Base-by-base conservation (phyloP, 2,797 vertebrate genomes). In the Centroberyx gerrardi region DNA sequence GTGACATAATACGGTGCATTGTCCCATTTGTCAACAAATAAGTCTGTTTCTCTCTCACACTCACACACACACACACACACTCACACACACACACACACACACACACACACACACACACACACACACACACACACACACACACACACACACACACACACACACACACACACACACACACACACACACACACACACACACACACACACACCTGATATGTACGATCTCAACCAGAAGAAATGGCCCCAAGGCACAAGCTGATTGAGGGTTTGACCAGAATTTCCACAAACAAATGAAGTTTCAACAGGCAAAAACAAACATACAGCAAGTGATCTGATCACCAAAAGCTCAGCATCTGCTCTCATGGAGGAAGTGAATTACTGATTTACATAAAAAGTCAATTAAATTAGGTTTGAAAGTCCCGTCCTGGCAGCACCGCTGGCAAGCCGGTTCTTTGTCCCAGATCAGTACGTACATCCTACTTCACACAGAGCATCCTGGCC, bases 301-400 rank as follows among this genome's bases (percentile, higher is more conserved):
- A 58, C 28, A 68, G 36, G 70, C 60, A 82, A 61, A 76, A 6
- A 68, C 8, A 69, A 15, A 13, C 28, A 66, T 44, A 64, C 49
- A 17, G 27, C 49, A 33, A 1, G 4, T 68, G 55, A 54, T 17
- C 14, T 9, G 46, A 54, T 58, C 18, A 28, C 2, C 13, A 49
- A 62, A 74, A 82, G 28, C 15, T 7, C 18, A 22, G 48, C 14
- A 38, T 56, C 54, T 5, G 8, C 18, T 4, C 2, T 54, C 27
- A 7, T 27, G 14, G 1, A 2, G 5, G 2, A 63, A 4, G 17
- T 28, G 18, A 29, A 22, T 31, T 22, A 14, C 27, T 52, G 33
- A 17, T 60, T 55, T 68, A 51, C 62, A 75, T 68, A 33, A 29
- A 61, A 72, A 33, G 62, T 53, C 0, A 13, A 17, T 52, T 9